These are phyloP conservation scores for Liodrosophila aerea DNA, from an alignment of 2,888 invertebrate species.

Conservation along the genomic window DNA sequence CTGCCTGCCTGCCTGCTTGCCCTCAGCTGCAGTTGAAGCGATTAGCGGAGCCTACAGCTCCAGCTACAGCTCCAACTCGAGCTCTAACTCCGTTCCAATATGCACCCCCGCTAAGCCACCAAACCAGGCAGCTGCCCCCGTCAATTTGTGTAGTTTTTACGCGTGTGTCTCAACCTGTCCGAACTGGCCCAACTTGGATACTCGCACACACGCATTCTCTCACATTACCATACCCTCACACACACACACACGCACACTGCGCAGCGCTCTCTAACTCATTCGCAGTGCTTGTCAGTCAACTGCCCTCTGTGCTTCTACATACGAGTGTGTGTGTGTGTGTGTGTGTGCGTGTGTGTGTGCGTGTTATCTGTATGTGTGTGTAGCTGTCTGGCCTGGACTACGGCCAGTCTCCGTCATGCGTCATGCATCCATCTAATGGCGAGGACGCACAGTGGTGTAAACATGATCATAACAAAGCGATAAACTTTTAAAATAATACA, in stretches of 20 bases:
- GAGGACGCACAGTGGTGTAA: conserved; percentile 53
- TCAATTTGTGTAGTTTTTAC: conserved; percentile 77
- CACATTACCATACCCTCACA: conserved; percentile 56
- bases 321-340: conserved; percentile 8
- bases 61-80: background rate
- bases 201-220: conserved; percentile 22
- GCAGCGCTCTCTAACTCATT: conserved; percentile 46
- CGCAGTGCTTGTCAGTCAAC: conserved; percentile 60
- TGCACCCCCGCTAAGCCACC: conserved; percentile 48
- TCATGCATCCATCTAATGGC: conserved; percentile 69
- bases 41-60: conserved; percentile 20
- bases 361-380: conserved; percentile 16
- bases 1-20: conserved; percentile 57
- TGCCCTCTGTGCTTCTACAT: conserved; percentile 38
- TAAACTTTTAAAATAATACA: no score
- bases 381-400: conserved; percentile 50
- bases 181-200: conserved; percentile 68
- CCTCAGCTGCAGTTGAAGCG: conserved; percentile 2
- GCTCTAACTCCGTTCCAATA: conserved; percentile 6
- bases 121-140: conserved; percentile 32
- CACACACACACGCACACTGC: conserved; percentile 18
- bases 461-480: no score
- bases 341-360: conserved; percentile 12
- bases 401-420: conserved; percentile 65
- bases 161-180: conserved; percentile 77